phyloP scores from a whole-genome alignment of 2,888 invertebrate species.

The Drosophila kanekoi region DNA sequence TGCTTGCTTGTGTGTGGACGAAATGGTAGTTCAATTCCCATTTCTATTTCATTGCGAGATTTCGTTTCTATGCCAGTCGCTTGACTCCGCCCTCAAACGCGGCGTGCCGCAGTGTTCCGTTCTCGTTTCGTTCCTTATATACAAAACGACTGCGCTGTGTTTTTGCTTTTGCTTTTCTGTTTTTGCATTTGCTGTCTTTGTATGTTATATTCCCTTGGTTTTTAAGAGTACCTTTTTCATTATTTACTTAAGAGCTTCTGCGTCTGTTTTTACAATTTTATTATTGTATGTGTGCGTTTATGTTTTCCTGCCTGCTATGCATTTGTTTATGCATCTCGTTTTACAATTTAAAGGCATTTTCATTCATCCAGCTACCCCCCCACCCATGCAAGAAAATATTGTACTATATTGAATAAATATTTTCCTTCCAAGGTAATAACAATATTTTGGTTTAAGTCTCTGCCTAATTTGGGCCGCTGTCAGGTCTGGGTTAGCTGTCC shows the following conservation, averaged over 20 bases:
- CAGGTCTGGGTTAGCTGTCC: constrained; percentile 27
- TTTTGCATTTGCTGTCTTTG: constrained; percentile 48
- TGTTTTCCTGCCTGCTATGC: constrained; percentile 47
- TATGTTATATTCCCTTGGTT: constrained; percentile 48
- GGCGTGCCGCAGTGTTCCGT: constrained; percentile 57
- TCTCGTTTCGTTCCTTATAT: constrained; percentile 67
- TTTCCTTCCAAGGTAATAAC: constrained; percentile 79
- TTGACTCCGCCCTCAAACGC: constrained; percentile 66
- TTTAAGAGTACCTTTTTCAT: constrained; percentile 63
- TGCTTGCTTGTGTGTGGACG: constrained; percentile 46
- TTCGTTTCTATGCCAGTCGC: constrained; percentile 54
- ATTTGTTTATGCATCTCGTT: constrained; percentile 81
- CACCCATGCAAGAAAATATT: constrained; percentile 40
- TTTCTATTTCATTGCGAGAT: constrained; percentile 59
- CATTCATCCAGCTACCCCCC: constrained; percentile 48
- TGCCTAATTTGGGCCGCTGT: constrained; percentile 61
- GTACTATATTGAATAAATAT: constrained; percentile 78
- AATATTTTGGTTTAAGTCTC: constrained; percentile 77
- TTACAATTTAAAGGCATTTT: constrained; percentile 78
- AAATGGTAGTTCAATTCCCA: constrained; percentile 67
- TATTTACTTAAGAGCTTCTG: constrained; percentile 78
- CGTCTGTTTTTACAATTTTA: constrained; percentile 36
- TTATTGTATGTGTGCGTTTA: constrained; percentile 12
- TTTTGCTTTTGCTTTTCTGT: constrained; percentile 36
- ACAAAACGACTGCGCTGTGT: constrained; percentile 46